Base-by-base conservation (phyloP, 2,888 invertebrate species). In the Nymphalis c-album region DNA sequence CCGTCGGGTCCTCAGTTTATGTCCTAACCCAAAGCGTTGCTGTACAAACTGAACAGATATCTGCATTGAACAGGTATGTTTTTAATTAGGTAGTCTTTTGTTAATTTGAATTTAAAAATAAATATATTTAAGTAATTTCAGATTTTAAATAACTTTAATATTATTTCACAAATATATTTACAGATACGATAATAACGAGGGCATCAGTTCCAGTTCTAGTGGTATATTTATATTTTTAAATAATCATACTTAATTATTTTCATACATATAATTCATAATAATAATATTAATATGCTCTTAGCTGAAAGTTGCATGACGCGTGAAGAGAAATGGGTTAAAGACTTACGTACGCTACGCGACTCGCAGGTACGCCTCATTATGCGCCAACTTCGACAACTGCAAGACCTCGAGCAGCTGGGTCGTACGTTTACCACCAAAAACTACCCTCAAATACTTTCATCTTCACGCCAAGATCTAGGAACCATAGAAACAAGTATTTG, bases 311-410 rank as follows among this genome's bases (percentile, higher is more conserved):
- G 61, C 51, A n/a, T 13, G n/a, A 47, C 60, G 16, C 26, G 47
- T 26, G 55, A 60, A 0, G 46, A 40, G 50, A 45, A 75, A 60
- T 86, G 84, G 85, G 73, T 77, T 57, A 82, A 81, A 0, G 79
- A 83, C 5, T 81, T 81, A 66, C 82, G 85, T 1, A 86, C 84
- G 7, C 75, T 87, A 65, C 84, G 86, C 0, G 83, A 86, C 75
- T 83, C 83, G 0, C 86, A 87, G 74, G 80, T 87, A 68, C 83
- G 85, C 0, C 79, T 86, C 35, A 81, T 86, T 66, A 71, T 84
- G 75, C 81, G 84, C 0, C 85, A 87, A 74, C 75, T 88, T 71
- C 80, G 81, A 0, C 76, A 78, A 18, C 63, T 78, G 58, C 74
- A 74, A 0, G 86, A 85, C 74, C 83, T 87, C 67, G 85, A 84